A percentile compares a stretch with the other conserved stretches of the same genome.
Conservation (phyloP, 1,140 invertebrate genomes). For the Holcopasites calliopsidis region DNA sequence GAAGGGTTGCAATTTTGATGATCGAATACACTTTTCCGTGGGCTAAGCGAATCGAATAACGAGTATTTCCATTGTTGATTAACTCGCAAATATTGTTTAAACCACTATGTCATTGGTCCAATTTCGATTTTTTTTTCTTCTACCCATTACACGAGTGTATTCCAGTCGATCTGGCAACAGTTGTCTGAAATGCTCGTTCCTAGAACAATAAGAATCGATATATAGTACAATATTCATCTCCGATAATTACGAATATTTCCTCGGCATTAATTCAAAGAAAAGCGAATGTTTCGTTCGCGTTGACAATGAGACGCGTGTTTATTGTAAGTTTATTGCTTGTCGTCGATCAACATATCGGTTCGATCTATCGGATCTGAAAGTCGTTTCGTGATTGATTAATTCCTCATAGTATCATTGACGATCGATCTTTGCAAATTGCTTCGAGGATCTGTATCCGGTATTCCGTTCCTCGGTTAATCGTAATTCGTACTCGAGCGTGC, state of each 20-base stretch:
- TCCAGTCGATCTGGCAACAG: constrained; percentile 12
- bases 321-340: constrained; percentile 63
- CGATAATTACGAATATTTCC: neutral
- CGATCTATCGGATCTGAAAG: constrained; percentile 70
- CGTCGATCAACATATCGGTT: constrained; percentile 74
- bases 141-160: neutral
- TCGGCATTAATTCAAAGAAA: too few relatives aligned
- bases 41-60: neutral
- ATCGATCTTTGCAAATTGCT: neutral
- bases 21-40: neutral
- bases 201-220: neutral
- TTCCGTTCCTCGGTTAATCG: neutral
- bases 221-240: neutral
- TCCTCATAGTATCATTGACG: neutral
- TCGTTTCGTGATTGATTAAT: constrained; percentile 33
- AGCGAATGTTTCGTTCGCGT: neutral
- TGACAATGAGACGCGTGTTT: neutral
- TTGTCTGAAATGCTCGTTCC: constrained; percentile 9
- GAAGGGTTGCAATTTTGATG: too few relatives aligned
- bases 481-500: too few relatives aligned
- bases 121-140: constrained; percentile 7
- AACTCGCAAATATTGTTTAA: neutral
- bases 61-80: neutral
- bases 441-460: neutral
- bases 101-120: constrained; percentile 5